Conservation (phyloP, 2,113 vertebrate genomes). For the Semnornis frantzii region DNA sequence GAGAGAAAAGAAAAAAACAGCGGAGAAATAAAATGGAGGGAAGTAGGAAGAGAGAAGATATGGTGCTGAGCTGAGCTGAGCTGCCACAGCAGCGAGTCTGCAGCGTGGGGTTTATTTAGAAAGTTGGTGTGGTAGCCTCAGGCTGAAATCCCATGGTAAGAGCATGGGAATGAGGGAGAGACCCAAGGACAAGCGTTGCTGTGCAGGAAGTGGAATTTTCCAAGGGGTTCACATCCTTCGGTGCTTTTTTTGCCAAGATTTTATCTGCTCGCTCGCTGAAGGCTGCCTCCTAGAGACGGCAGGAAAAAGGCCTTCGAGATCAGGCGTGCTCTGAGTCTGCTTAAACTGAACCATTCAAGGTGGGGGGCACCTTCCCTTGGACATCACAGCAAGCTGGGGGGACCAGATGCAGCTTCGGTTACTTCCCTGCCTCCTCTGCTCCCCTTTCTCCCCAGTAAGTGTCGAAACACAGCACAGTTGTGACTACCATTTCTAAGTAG, state of each 20-base stretch:
- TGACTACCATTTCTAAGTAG: not conserved
- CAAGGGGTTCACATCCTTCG: constrained; percentile 61
- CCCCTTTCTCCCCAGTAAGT: not conserved
- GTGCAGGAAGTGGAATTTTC: constrained; percentile 68
- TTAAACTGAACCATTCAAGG: not conserved
- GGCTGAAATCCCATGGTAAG: constrained; percentile 20
- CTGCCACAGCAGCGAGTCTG: not conserved
- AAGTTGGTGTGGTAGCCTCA: constrained; percentile 26
- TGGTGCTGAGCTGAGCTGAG: not conserved
- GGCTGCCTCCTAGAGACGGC: constrained; percentile 43
- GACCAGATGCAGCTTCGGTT: not conserved
- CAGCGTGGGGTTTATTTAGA: not conserved
- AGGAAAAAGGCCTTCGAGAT: not conserved
- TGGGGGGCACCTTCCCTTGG: not conserved
- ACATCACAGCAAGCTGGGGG: not conserved
- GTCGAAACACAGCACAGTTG: not conserved
- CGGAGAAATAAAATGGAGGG: constrained; percentile 69
- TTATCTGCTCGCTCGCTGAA: not conserved
- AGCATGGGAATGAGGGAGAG: constrained; percentile 52
- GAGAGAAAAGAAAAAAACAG: not conserved
- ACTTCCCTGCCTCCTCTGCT: not conserved
- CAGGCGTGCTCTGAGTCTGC: not conserved
- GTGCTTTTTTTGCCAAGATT: constrained; percentile 31
- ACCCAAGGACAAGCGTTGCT: constrained; percentile 55
- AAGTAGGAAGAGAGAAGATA: constrained; percentile 20